These are phyloP conservation scores for Monoplex corrugatus DNA, from an alignment of 2,888 invertebrate genomes.

Conservation along the genomic window DNA sequence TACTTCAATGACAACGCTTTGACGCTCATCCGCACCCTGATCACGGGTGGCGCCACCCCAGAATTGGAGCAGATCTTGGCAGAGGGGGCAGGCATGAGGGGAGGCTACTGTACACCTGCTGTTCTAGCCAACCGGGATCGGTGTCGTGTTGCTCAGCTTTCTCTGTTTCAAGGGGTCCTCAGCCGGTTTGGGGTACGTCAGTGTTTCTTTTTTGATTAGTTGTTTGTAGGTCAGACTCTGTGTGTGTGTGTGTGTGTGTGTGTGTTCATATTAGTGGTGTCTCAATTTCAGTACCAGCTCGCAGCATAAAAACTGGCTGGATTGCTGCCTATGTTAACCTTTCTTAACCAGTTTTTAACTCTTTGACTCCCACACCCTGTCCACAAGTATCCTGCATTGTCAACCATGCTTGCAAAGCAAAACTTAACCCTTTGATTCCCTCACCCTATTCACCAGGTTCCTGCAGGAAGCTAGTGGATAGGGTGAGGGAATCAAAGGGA, in stretches of 20 bases:
- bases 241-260: background rate
- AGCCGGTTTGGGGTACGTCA: conserved; percentile 91
- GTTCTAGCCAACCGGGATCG: conserved; percentile 97
- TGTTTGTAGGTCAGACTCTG: background rate
- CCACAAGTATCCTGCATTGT: no score
- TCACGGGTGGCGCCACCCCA: conserved; percentile 99
- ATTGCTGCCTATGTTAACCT: no score
- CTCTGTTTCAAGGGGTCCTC: conserved; percentile 97
- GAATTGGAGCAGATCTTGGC: conserved; percentile 99
- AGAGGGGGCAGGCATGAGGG: conserved; percentile 98
- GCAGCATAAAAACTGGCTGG: no score
- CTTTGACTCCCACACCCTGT: no score
- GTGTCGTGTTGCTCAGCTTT: conserved; percentile 98
- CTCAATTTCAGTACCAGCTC: no score
- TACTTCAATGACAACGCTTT: conserved; percentile 99
- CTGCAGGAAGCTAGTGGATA: no score
- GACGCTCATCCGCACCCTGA: conserved; percentile 98
- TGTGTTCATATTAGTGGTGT: background rate
- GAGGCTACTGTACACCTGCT: conserved; percentile 98
- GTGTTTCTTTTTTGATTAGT: background rate
- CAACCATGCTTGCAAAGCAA: no score
- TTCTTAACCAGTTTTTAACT: no score
- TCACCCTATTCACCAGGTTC: no score
- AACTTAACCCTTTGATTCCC: no score
- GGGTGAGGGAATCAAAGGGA: no score